These are phyloP conservation scores for Lasioglossum villosulum DNA, from an alignment of 2,888 invertebrate species.

Conservation along the genomic window DNA sequence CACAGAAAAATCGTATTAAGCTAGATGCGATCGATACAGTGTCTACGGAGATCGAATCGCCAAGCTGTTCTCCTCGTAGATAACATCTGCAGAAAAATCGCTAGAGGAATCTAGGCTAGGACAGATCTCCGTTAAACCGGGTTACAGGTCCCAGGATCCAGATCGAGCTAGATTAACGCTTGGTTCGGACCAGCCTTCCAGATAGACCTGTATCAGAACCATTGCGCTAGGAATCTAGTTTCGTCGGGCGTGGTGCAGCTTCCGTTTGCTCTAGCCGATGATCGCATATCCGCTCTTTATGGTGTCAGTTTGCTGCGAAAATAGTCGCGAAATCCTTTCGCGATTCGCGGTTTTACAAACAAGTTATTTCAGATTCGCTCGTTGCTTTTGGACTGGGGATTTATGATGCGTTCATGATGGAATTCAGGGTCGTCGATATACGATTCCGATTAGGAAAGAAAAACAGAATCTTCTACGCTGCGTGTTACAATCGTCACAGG, in stretches of 20 bases:
- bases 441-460: too few relatives aligned
- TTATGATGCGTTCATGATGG: too few relatives aligned
- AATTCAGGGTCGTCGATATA: too few relatives aligned
- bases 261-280: neutral
- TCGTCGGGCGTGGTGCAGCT: neutral
- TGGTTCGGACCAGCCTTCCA: neutral
- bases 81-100: neutral
- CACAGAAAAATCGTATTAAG: neutral
- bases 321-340: neutral
- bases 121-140: constrained; percentile 10
- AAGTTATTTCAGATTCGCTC: too few relatives aligned
- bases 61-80: neutral
- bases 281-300: neutral
- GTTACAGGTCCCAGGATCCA: constrained; percentile 20
- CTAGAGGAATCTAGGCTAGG: constrained; percentile 2
- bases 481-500: too few relatives aligned
- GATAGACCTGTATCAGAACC: neutral
- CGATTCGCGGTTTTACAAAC: too few relatives aligned
- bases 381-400: too few relatives aligned
- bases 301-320: neutral
- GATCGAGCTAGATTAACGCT: neutral
- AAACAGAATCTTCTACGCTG: too few relatives aligned
- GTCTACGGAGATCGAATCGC: neutral
- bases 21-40: neutral
- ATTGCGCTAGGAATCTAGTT: neutral